A percentile compares a stretch with the other conserved stretches of the same genome.
phyloP scores from a whole-genome alignment of 2,888 invertebrate genomes.

The Aphodius granarius region DNA sequence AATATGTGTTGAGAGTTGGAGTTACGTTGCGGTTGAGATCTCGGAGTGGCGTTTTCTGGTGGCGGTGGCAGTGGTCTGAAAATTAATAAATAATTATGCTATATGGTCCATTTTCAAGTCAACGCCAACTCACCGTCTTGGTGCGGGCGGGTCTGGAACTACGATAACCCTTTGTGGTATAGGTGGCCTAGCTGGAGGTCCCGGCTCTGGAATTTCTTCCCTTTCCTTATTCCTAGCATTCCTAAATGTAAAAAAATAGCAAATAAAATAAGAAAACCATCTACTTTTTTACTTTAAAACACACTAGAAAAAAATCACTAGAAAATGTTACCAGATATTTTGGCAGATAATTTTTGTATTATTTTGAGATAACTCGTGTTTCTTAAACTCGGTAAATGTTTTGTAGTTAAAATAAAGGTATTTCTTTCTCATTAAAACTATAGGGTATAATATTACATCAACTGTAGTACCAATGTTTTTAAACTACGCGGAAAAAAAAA shows the following conservation, averaged over 20 bases:
- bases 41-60: constrained; percentile 67
- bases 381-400: too few species aligned
- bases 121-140: constrained; percentile 58
- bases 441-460: too few species aligned
- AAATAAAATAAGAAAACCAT: neutral
- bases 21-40: constrained; percentile 72
- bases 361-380: too few species aligned
- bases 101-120: too few species aligned
- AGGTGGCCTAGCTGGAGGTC: constrained; percentile 84
- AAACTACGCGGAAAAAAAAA: too few species aligned
- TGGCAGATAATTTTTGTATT: too few species aligned
- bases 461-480: too few species aligned
- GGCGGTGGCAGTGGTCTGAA: constrained; percentile 81
- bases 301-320: constrained; percentile 4
- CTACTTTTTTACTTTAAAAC: constrained; percentile 12
- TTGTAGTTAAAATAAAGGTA: too few species aligned
- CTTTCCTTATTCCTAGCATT: constrained; percentile 53
- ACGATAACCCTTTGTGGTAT: constrained; percentile 90
- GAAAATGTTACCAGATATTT: neutral
- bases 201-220: constrained; percentile 76
- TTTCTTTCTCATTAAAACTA: too few species aligned
- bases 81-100: too few species aligned
- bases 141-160: constrained; percentile 76
- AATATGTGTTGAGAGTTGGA: constrained; percentile 82
- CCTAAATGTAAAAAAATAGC: too few species aligned